These are phyloP conservation scores for Apotomis capreana DNA, from an alignment of 2,888 invertebrate species.

Conservation along the genomic window DNA sequence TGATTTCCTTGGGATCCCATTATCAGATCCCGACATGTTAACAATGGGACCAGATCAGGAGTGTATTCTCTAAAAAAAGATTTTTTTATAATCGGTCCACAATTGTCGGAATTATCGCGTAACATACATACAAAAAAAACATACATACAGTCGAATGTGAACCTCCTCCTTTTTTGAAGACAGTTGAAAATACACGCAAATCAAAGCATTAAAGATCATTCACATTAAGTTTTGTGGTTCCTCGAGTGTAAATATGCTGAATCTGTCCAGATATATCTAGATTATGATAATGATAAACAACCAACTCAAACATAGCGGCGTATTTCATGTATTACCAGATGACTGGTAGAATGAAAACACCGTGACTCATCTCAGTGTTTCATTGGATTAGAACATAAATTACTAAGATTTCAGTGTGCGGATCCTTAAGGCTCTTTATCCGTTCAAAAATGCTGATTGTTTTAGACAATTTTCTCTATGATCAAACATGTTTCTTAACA, in stretches of 20 bases:
- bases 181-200: not conserved
- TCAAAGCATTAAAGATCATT: slow-evolving; percentile 6
- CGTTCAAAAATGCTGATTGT: no score
- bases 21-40: no score
- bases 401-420: slow-evolving; percentile 1
- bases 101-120: no score
- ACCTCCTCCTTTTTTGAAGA: no score
- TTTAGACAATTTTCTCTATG: no score
- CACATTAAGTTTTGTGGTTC: slow-evolving; percentile 1
- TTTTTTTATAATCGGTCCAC: no score
- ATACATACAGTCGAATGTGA: no score
- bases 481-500: no score
- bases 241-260: not conserved
- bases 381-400: not conserved
- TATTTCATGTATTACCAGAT: slow-evolving; percentile 11
- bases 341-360: slow-evolving; percentile 24
- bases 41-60: no score
- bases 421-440: not conserved
- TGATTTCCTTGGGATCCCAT: no score
- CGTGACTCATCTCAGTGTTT: slow-evolving; percentile 34
- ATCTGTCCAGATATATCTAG: not conserved
- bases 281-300: slow-evolving; percentile 9
- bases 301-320: slow-evolving; percentile 4
- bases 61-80: no score
- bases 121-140: no score